phyloP scores from a whole-genome alignment of 2,113 vertebrate genomes.

The Pelodiscus sinensis region DNA sequence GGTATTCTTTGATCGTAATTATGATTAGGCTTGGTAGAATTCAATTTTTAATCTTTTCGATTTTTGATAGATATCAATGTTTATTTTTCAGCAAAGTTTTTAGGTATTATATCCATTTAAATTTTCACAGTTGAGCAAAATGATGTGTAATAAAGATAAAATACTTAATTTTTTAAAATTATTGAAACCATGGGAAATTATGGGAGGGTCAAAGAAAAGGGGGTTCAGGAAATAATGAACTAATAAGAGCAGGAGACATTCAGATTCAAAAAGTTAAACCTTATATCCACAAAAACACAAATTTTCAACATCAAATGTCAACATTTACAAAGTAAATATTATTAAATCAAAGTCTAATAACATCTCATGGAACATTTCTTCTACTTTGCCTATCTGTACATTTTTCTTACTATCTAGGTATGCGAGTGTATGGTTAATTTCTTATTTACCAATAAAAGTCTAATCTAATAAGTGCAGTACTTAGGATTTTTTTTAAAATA shows the following conservation, averaged over 20 bases:
- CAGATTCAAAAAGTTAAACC: not conserved
- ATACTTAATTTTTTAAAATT: not conserved
- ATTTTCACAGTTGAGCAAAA: not conserved
- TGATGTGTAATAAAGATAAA: not conserved
- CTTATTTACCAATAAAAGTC: not conserved
- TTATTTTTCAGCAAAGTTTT: not conserved
- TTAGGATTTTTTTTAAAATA: not conserved
- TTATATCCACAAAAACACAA: not conserved
- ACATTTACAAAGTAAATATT: not conserved
- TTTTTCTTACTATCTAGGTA: not conserved
- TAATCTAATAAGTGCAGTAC: not conserved
- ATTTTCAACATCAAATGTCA: not conserved
- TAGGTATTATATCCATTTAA: not conserved
- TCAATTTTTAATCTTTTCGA: not conserved
- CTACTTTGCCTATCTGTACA: not conserved
- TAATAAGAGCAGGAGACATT: not conserved
- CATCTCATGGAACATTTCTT: not conserved
- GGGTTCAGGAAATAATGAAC: not conserved
- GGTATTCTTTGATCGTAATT: not conserved
- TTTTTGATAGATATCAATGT: not conserved
- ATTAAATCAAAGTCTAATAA: not conserved
- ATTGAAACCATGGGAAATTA: not conserved
- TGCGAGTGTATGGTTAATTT: not conserved
- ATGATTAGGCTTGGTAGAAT: not conserved
- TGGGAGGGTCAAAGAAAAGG: not conserved